Conservation (phyloP, 2,113 vertebrate genomes). For the Xenus cinereus region DNA sequence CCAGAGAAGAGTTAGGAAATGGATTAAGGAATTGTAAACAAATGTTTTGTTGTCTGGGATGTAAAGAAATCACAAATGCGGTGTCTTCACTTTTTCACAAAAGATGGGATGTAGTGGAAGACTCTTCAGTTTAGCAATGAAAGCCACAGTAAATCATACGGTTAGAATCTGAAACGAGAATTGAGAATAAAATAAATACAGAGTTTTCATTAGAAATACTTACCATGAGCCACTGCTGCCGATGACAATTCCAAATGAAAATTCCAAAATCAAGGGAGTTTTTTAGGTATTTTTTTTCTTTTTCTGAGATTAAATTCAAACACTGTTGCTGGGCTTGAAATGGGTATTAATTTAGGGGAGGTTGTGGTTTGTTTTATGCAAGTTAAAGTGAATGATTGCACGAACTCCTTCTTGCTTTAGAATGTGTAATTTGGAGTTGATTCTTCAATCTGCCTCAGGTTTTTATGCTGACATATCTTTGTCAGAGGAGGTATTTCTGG, state of each 20-base stretch:
- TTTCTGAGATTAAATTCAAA: neutral
- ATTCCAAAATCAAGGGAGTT: accelerated
- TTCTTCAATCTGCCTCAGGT: neutral
- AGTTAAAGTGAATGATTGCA: neutral
- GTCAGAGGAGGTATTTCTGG: neutral
- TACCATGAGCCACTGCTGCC: neutral
- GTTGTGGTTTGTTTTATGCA: neutral
- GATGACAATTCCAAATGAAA: neutral
- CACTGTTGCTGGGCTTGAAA: neutral
- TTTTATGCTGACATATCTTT: neutral
- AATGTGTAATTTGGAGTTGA: neutral
- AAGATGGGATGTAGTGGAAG: neutral
- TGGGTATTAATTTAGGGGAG: neutral
- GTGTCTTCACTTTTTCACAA: neutral
- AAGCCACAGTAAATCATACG: neutral
- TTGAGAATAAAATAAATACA: neutral
- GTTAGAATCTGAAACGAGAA: neutral
- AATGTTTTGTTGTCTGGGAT: neutral
- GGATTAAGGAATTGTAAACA: neutral
- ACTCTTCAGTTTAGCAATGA: neutral
- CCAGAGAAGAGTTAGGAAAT: neutral
- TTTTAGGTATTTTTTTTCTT: neutral
- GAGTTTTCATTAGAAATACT: neutral
- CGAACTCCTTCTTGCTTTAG: neutral
- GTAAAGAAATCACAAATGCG: neutral